A percentile compares a stretch with the other conserved stretches of the same genome.
Evolutionary conservation across 64 coral and sea anemone species (phyloP).

Genomic region (Pocillopora damicornis): DNA sequence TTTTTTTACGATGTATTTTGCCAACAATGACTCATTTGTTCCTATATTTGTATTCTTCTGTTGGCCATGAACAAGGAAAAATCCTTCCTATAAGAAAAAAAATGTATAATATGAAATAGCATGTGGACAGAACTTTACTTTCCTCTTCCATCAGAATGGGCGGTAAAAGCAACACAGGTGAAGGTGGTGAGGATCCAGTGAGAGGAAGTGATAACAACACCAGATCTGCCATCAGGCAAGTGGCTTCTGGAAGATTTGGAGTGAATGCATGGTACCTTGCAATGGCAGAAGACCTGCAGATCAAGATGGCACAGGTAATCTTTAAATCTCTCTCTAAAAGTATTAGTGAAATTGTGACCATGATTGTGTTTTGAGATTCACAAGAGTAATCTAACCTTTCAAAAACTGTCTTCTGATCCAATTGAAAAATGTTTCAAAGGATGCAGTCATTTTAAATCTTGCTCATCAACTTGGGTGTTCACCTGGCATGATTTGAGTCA

Average conservation of each 20-base stretch:
- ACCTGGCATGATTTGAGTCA: too few species aligned
- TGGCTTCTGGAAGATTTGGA: constrained; percentile 93
- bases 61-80: too few species aligned
- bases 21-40: too few species aligned
- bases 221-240: constrained; percentile 86
- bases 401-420: not conserved
- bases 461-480: not conserved
- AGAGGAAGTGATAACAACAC: constrained; percentile 54
- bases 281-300: constrained; percentile 83
- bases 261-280: constrained; percentile 82
- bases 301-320: constrained; percentile 97
- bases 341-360: not conserved
- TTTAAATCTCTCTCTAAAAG: not conserved
- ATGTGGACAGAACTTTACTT: not conserved
- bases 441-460: not conserved
- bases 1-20: too few species aligned
- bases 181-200: constrained; percentile 88
- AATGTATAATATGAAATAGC: too few species aligned
- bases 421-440: too few species aligned
- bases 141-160: constrained; percentile 59
- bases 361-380: too few species aligned
- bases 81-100: too few species aligned
- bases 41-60: too few species aligned
- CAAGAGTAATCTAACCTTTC: not conserved
- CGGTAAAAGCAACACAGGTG: constrained; percentile 96